Base-by-base conservation (phyloP, 2,797 vertebrate species). In the Argentina silus region DNA sequence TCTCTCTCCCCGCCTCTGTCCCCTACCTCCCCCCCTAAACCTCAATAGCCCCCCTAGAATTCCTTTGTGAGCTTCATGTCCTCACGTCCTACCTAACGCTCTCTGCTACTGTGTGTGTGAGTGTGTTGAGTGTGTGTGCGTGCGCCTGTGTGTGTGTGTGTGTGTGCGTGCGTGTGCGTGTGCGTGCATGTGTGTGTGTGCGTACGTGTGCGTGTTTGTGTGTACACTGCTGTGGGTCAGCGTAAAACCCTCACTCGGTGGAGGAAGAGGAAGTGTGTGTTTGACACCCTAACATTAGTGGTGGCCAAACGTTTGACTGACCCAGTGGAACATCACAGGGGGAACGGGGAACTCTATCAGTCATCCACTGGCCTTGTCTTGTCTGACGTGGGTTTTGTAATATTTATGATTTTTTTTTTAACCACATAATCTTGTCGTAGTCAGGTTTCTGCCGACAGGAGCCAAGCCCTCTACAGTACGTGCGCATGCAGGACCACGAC, bases 321-420 rank as follows among this genome's bases (percentile, higher is more conserved):
- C 74, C 76, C 47, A 76, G 80, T 73, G 73, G 73, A 88, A 85
- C 74, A 79, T 68, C 73, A n/a, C 11, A 7, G 73, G 12, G 21
- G 6, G 12, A 9, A 11, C 3, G 66, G 70, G 79, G 76, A 87
- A 89, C 78, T 78, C 68, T 77, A 84, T 67, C 81, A 6, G 71
- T 71, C 23, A 8, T 77, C 88, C 82, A 87, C 89, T 89, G 89
- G 84, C 90, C 90, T 91, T 86, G 90, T 85, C 75, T 80, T 88
- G 89, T 90, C 88, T 84, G 78, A 79, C 60, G 50, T 21, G 69
- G 70, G 43, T 67, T 76, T 60, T 56, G 72, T 83, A 60, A 19
- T 81, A 65, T 84, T 85, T 87, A 85, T 79, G 70, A 74, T 79
- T 50, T 64, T 83, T 81, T 15, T 12, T 43, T n/a, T 56, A 69